Percentiles rank a stretch among this genome's conserved stretches.
phyloP scores from a whole-genome alignment of 2,113 vertebrate species.

The Oreamnos americanus region DNA sequence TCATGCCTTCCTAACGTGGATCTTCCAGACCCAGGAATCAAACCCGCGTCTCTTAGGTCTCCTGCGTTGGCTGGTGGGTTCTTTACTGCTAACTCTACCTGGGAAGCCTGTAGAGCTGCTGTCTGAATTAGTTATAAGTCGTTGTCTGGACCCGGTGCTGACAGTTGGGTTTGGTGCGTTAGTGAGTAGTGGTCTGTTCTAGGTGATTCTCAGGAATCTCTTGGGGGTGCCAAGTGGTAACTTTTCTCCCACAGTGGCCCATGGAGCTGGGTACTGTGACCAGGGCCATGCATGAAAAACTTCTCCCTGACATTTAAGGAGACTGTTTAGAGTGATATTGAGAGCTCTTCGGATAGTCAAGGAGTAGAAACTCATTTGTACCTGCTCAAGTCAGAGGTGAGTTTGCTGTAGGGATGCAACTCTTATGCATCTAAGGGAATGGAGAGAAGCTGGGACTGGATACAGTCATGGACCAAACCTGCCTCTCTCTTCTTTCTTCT shows the following conservation, averaged over 20 bases:
- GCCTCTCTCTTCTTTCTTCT: not conserved
- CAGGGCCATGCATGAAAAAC: not conserved
- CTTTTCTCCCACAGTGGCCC: accelerated
- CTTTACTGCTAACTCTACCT: not conserved
- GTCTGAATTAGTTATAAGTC: not conserved
- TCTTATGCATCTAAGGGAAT: accelerated
- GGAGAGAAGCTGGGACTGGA: not conserved
- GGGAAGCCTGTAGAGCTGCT: not conserved
- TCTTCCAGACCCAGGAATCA: not conserved
- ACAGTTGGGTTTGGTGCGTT: not conserved
- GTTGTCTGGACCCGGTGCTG: not conserved
- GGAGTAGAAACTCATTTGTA: not conserved
- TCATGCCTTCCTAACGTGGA: not conserved
- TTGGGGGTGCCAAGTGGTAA: not conserved
- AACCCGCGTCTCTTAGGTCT: not conserved
- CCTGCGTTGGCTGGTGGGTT: not conserved
- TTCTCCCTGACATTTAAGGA: not conserved
- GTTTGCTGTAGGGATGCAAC: not conserved
- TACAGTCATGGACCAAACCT: not conserved
- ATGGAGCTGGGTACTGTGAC: not conserved
- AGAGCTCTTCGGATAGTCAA: not conserved
- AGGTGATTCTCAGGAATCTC: not conserved
- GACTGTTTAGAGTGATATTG: not conserved
- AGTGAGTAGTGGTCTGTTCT: not conserved
- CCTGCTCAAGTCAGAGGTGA: not conserved